Conservation (phyloP, 2,888 invertebrate genomes). For the Lepidocyrtinus sp. region DNA sequence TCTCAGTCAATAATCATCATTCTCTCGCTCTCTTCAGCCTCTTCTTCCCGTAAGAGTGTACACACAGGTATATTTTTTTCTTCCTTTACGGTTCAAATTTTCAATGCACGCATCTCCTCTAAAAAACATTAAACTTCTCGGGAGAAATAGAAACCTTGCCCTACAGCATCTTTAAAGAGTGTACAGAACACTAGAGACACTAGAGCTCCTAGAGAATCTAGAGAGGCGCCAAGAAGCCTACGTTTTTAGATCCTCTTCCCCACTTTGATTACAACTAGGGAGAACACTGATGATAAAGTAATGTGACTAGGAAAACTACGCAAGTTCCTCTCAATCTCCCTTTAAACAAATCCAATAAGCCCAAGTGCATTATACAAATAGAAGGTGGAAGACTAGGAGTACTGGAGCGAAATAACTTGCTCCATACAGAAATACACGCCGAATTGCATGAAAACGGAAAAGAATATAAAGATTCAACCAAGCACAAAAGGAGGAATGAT, state of each 20-base stretch:
- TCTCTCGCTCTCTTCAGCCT: not conserved
- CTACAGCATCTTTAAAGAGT: conserved; percentile 12
- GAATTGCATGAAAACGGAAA: not conserved
- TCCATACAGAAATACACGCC: not conserved
- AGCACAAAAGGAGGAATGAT: not conserved
- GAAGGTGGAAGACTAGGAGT: not conserved
- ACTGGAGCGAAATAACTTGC: conserved; percentile 16
- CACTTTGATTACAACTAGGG: not conserved
- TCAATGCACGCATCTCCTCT: not conserved
- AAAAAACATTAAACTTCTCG: conserved; percentile 5
- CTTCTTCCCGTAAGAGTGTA: not conserved
- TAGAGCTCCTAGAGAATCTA: too few species aligned
- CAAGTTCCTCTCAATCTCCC: not conserved
- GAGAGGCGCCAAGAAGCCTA: conserved; percentile 3
- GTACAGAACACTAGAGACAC: conserved; percentile 13
- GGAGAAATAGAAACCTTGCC: conserved; percentile 17
- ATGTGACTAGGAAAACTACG: not conserved
- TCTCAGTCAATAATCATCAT: conserved; percentile 13
- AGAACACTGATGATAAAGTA: not conserved
- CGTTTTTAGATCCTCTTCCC: not conserved
- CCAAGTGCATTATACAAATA: conserved; percentile 42
- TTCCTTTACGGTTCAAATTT: not conserved
- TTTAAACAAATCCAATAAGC: conserved; percentile 34
- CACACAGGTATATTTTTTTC: too few species aligned
- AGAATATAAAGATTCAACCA: too few species aligned